Evolutionary conservation across 2,113 vertebrate species (phyloP).

Genomic region (Chrysemys picta): DNA sequence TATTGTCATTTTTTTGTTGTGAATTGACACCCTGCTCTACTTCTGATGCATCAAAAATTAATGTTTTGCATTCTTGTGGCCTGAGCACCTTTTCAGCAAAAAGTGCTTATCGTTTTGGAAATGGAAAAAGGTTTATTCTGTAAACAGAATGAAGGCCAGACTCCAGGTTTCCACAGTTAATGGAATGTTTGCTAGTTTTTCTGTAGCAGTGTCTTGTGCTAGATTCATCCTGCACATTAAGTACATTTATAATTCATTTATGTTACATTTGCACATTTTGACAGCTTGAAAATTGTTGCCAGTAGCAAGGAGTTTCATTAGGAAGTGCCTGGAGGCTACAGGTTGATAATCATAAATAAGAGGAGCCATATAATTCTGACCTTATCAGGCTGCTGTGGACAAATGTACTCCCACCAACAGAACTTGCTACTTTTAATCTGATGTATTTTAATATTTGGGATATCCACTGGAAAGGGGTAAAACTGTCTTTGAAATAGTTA

Average conservation of each 20-base stretch:
- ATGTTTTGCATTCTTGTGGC: neutral
- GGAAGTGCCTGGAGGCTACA: constrained; percentile 43
- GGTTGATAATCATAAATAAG: constrained; percentile 60
- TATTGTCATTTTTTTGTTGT: neutral
- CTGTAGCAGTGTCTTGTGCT: neutral
- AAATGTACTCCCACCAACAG: neutral
- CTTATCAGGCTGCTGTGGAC: constrained; percentile 27
- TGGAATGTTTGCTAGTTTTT: neutral
- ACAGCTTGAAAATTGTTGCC: constrained; percentile 56
- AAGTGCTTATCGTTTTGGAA: neutral
- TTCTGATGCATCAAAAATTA: neutral
- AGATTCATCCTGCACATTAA: neutral
- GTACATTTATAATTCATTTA: constrained; percentile 28
- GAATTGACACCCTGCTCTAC: neutral
- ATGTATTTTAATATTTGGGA: constrained; percentile 22
- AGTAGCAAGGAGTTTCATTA: constrained; percentile 62
- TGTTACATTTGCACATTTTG: constrained; percentile 44
- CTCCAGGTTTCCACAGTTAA: neutral
- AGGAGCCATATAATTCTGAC: constrained; percentile 35
- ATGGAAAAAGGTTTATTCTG: neutral
- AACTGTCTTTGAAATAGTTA: constrained; percentile 15
- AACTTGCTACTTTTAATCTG: constrained; percentile 47
- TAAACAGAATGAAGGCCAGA: neutral
- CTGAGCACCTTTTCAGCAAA: neutral
- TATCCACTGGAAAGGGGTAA: constrained; percentile 8